Evolutionary conservation across 1,140 invertebrate genomes (phyloP), one percentile per base, ranked within the genome.

Genomic region (Ceratina australensis): DNA sequence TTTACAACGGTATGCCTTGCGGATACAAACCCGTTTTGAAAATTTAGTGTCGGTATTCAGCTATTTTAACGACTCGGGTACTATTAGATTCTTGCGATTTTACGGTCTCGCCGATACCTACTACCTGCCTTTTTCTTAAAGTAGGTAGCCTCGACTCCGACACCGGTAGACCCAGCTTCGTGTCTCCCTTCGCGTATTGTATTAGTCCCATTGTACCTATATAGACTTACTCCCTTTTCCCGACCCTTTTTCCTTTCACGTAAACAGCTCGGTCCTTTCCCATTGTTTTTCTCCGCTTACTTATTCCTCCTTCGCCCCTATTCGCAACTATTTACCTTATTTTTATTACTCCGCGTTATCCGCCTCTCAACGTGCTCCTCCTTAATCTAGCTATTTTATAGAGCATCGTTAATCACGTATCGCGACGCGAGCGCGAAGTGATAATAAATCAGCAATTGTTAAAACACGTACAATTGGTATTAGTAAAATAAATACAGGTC

Each of bases 151-250:
- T 42, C 33, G 33, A 42, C 67, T 60, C n/a, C 74, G 10, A 63
- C 22, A 61, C 47, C 49, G 22, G 68, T 42, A 81, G 54, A 59
- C 42, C 33, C 33, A 42, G 33, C 33, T 72, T 69, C 78, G 68
- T 82, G n/a, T n/a, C n/a, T 71, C 66, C 59, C 74, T 60, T 61
- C 67, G 50, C 10, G 33, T 7, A 42, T 42, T 42, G 33, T 80
- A 75, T 84, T 85, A 68, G 67, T 80, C 83, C 79, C 77, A 81
- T 86, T 85, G 81, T 86, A 56, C 24, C 54, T 28, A 49, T 24
- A 20, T 50, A 60, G 57, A 52, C 26, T 56, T 59, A 47, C 49
- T 73, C 59, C 71, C 52, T 68, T 59, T 75, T 50, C 13, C 54
- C 15, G 52, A 20, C 54, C 52, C 3, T 79, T 33, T 33, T 71